Evolutionary conservation across 2,888 invertebrate genomes (phyloP).

Genomic region (Octonoba sinensis): DNA sequence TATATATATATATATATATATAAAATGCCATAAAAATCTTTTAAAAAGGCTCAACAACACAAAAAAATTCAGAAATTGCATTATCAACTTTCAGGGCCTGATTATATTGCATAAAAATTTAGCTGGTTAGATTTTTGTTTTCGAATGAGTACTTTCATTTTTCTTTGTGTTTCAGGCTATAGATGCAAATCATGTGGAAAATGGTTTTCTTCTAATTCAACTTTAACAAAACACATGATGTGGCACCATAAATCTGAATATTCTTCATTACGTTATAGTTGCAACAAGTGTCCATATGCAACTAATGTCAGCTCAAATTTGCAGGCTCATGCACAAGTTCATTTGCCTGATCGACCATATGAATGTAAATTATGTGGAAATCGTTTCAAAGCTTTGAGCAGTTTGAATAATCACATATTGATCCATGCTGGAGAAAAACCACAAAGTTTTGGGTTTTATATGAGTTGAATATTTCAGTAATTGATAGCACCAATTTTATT

Average conservation of each 20-base stretch:
- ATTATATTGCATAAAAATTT: too few relatives aligned
- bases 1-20: too few relatives aligned
- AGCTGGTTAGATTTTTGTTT: too few relatives aligned
- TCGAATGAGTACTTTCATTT: background rate
- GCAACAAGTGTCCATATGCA: constrained; percentile 36
- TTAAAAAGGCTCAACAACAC: too few relatives aligned
- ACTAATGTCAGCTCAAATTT: constrained; percentile 23
- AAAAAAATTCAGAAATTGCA: too few relatives aligned
- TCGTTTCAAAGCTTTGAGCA: constrained; percentile 36
- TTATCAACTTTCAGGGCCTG: too few relatives aligned
- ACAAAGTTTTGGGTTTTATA: constrained; percentile 5
- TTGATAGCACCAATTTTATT: too few relatives aligned
- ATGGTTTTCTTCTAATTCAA: constrained; percentile 34
- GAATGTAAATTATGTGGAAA: constrained; percentile 43
- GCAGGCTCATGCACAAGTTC: constrained; percentile 9
- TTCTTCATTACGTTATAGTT: constrained; percentile 26
- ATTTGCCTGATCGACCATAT: constrained; percentile 17
- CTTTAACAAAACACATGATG: constrained; percentile 19
- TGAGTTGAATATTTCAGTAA: too few relatives aligned
- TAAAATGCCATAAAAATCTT: too few relatives aligned
- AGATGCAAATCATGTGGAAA: constrained; percentile 23
- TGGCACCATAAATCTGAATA: constrained; percentile 43
- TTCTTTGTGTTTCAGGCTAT: constrained; percentile 12
- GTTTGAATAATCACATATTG: constrained; percentile 35
- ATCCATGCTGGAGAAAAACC: constrained; percentile 41